A percentile compares a stretch with the other conserved stretches of the same genome.
phyloP scores from a whole-genome alignment of 2,113 vertebrate genomes.

The Eolophus roseicapilla region DNA sequence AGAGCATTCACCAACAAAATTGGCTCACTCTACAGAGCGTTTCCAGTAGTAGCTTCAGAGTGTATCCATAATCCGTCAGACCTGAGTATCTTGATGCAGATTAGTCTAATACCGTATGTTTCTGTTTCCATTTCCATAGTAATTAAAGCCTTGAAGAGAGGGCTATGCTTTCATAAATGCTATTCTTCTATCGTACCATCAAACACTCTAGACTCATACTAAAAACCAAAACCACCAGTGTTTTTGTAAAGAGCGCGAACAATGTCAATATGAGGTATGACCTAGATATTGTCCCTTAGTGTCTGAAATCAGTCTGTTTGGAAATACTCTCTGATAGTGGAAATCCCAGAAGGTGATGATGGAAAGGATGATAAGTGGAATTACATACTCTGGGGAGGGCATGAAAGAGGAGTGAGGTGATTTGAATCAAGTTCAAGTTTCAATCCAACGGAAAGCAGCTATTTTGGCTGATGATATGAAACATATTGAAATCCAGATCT shows the following conservation, averaged over 20 bases:
- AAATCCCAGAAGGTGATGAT: conserved; percentile 38
- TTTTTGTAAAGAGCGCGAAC: neutral
- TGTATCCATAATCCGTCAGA: neutral
- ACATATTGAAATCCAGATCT: conserved; percentile 15
- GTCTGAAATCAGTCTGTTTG: conserved; percentile 12
- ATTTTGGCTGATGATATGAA: conserved; percentile 15
- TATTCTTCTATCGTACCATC: neutral
- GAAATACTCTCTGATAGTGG: neutral
- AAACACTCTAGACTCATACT: neutral
- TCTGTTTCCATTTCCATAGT: neutral
- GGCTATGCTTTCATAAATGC: neutral
- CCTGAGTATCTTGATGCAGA: neutral
- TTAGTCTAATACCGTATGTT: neutral
- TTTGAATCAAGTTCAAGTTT: conserved; percentile 59
- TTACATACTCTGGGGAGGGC: neutral
- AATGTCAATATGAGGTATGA: neutral
- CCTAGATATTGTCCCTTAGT: neutral
- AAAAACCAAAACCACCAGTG: neutral
- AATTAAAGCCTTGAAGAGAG: neutral
- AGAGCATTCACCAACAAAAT: conserved; percentile 1
- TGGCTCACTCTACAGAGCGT: neutral
- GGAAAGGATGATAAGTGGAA: conserved; percentile 53
- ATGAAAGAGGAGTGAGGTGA: conserved; percentile 18
- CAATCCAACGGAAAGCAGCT: conserved; percentile 3
- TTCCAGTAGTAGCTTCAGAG: neutral